Evolutionary conservation across 1,140 invertebrate genomes (phyloP).

Genomic region (Cepaea nemoralis): DNA sequence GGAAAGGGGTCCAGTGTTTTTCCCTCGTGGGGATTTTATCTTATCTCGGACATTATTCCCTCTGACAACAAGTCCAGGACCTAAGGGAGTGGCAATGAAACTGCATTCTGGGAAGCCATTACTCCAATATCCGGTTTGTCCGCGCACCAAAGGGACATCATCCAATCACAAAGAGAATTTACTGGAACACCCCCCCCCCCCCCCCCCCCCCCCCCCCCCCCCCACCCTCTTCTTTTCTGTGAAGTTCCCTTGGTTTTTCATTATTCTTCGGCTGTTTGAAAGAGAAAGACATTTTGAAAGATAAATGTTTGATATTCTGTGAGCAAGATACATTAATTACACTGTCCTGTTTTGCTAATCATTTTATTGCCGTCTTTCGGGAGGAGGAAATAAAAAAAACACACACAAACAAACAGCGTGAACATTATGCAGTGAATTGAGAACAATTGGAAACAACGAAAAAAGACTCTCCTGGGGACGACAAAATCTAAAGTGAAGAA

Average conservation of each 20-base stretch:
- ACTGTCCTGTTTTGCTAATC: not conserved
- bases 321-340: not conserved
- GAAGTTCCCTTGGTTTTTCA: not conserved
- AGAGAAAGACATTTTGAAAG: not conserved
- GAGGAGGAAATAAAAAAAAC: not conserved
- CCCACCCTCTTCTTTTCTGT: too few species aligned
- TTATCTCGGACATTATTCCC: not conserved
- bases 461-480: too few species aligned
- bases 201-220: too few species aligned
- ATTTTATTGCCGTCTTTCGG: not conserved
- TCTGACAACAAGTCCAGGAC: not conserved
- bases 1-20: not conserved
- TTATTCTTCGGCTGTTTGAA: not conserved
- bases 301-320: not conserved
- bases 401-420: not conserved
- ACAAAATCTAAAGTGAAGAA: too few species aligned
- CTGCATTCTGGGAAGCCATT: conserved; percentile 15
- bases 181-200: too few species aligned
- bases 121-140: not conserved
- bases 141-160: not conserved
- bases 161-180: conserved; percentile 8
- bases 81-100: not conserved
- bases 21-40: not conserved
- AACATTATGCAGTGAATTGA: not conserved
- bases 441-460: not conserved